Conservation (phyloP, 2,113 vertebrate species). For the Odocoileus hemionus region DNA sequence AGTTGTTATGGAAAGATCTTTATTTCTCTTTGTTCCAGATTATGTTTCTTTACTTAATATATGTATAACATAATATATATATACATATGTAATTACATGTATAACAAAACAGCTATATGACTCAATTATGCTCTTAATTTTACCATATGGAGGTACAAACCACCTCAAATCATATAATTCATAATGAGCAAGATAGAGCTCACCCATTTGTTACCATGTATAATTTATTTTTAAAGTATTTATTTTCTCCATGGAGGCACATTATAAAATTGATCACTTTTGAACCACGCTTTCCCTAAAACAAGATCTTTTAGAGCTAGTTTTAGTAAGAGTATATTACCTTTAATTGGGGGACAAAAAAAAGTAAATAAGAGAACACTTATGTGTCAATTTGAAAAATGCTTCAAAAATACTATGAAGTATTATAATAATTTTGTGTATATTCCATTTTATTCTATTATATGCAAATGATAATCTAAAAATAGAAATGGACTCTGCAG, state of each 20-base stretch:
- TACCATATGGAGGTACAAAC: neutral
- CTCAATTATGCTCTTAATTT: neutral
- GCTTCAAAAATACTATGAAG: neutral
- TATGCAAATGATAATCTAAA: neutral
- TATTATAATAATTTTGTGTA: constrained; percentile 11
- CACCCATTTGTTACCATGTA: neutral
- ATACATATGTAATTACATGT: neutral
- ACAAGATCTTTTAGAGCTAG: neutral
- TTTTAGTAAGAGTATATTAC: neutral
- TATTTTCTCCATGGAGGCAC: constrained; percentile 31
- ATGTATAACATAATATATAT: neutral
- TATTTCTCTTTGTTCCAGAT: neutral
- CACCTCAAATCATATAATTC: neutral
- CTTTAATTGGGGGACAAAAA: neutral
- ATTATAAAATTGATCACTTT: constrained; percentile 11
- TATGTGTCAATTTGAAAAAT: neutral
- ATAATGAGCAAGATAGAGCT: neutral
- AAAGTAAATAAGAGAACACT: neutral
- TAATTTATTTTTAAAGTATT: neutral
- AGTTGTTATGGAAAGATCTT: neutral
- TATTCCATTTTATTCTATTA: neutral
- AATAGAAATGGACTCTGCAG: neutral
- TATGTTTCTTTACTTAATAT: neutral
- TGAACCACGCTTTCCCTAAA: neutral
- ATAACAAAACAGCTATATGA: neutral